Conservation (phyloP, 1,140 invertebrate genomes). For the Centruroides sculpturatus region DNA sequence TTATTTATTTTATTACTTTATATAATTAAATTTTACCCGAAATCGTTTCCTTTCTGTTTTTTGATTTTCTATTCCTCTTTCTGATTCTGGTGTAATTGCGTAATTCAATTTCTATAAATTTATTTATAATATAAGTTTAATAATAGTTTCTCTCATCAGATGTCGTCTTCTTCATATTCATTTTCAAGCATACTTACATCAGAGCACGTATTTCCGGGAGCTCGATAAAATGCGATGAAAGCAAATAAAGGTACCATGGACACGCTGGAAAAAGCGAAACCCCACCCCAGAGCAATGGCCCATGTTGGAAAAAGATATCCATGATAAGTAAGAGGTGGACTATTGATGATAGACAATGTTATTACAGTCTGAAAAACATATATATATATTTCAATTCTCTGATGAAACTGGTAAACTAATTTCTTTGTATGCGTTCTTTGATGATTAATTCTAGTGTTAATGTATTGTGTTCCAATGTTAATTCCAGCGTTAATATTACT, state of each 20-base stretch:
- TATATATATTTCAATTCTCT: too few species aligned
- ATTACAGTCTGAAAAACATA: conserved; percentile 44
- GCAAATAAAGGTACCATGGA: conserved; percentile 45
- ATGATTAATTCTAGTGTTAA: too few species aligned
- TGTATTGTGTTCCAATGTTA: too few species aligned
- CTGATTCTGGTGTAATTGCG: conserved; percentile 7
- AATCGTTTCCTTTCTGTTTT: neutral
- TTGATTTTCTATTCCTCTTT: neutral
- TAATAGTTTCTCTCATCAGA: too few species aligned
- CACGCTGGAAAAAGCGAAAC: conserved; percentile 51
- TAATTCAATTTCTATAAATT: conserved; percentile 7
- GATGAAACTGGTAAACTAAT: too few species aligned
- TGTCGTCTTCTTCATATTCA: neutral
- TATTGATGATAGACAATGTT: conserved; percentile 50
- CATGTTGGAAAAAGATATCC: conserved; percentile 52
- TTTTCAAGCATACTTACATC: conserved; percentile 7
- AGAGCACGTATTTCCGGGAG: conserved; percentile 4
- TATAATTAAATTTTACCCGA: too few species aligned
- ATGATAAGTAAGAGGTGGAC: conserved; percentile 48
- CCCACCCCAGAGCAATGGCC: conserved; percentile 56
- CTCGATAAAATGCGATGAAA: conserved; percentile 12
- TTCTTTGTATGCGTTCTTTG: too few species aligned
- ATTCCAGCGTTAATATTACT: too few species aligned
- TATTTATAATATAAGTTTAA: too few species aligned
- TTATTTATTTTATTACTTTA: too few species aligned